A percentile compares a stretch with the other conserved stretches of the same genome.
Conservation (phyloP, 2,888 invertebrate species). For the Chalcosyrphus nemorum region DNA sequence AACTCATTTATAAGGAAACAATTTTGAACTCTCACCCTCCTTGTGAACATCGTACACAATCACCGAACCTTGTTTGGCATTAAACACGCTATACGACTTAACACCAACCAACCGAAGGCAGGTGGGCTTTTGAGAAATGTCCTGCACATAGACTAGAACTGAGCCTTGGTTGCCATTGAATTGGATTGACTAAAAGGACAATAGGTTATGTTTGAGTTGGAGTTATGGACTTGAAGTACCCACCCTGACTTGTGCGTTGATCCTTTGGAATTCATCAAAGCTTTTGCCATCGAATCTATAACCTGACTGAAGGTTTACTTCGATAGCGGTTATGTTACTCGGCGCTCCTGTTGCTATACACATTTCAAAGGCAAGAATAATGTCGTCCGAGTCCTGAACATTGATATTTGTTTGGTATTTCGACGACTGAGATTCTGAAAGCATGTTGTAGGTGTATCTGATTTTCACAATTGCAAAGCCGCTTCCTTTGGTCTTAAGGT, state of each 20-base stretch:
- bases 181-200: not conserved
- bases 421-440: not conserved
- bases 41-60: constrained; percentile 2
- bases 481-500: not conserved
- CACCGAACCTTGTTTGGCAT: not conserved
- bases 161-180: not conserved
- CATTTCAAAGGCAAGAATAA: not conserved
- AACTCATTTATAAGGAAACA: too few relatives aligned
- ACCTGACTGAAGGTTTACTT: constrained; percentile 18
- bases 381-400: not conserved
- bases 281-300: not conserved
- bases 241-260: not conserved
- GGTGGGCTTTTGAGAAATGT: not conserved
- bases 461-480: constrained; percentile 20
- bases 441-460: constrained; percentile 6
- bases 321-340: not conserved
- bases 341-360: not conserved
- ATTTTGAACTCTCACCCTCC: not conserved
- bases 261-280: not conserved
- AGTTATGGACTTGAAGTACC: too few relatives aligned
- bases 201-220: too few relatives aligned
- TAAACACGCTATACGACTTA: not conserved
- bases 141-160: not conserved
- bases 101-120: not conserved
- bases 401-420: not conserved